These are phyloP conservation scores for Liolophura sinensis DNA, from an alignment of 1,140 invertebrate genomes.

Conservation along the genomic window DNA sequence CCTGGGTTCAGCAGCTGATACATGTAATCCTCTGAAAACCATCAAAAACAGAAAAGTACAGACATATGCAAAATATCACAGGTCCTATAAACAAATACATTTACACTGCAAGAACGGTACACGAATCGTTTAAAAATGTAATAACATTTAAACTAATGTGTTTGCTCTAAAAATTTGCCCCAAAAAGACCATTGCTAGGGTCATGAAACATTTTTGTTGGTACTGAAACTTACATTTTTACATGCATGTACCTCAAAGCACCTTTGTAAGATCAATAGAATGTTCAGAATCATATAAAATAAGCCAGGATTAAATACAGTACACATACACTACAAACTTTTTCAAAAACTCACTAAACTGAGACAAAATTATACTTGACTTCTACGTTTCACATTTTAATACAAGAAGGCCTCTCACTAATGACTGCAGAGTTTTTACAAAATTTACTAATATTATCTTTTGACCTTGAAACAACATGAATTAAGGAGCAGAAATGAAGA, in stretches of 20 bases:
- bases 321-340: too few species aligned
- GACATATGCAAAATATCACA: too few species aligned
- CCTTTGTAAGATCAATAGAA: not conserved
- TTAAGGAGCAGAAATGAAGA: slow-evolving; percentile 1
- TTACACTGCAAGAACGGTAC: not conserved
- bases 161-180: not conserved
- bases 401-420: not conserved
- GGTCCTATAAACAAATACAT: not conserved
- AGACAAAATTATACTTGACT: not conserved
- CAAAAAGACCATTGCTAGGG: too few species aligned
- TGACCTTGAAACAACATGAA: too few species aligned
- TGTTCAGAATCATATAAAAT: not conserved
- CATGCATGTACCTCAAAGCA: not conserved
- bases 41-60: not conserved
- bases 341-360: too few species aligned
- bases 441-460: too few species aligned
- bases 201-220: too few species aligned
- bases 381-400: not conserved
- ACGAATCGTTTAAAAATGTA: not conserved
- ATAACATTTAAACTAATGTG: too few species aligned
- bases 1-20: slow-evolving; percentile 52
- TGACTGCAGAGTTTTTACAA: too few species aligned
- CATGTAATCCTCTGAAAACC: slow-evolving; percentile 41
- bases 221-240: not conserved
- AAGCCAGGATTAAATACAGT: too few species aligned